Evolutionary conservation across 2,113 vertebrate species (phyloP), one percentile per base, ranked within the genome.

Genomic region (Hippolais icterina): DNA sequence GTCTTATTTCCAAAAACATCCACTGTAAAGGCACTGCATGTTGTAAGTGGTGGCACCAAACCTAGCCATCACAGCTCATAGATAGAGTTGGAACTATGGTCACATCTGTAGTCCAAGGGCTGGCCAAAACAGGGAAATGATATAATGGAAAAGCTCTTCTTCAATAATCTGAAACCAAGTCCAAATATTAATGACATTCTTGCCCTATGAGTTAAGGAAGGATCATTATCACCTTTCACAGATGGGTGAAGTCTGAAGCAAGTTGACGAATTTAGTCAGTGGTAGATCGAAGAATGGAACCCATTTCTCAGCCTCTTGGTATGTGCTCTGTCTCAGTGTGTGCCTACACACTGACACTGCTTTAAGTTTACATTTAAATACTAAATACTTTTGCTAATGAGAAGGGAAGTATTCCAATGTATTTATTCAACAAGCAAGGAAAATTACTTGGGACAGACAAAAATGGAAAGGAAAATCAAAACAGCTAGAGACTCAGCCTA

Each of bases 221-320:
- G 79, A 86, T 94, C 79, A 53, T 86, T 76, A 80, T 80, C 66
- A 71, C 33, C 3, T 83, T 81, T 96, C 88, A 81, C 71, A 78
- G 63, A 72, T 14, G 50, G 15, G 39, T 96, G 88, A 93, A 92
- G 90, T 74, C 50, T 93, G 94, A 96, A 83, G 83, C 71, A 92
- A 86, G 79, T 23, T 80, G 75, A 86, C 1, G 0, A 80, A 91
- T 92, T 83, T 77, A 83, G 74, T 60, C 81, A 50, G 60, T 27
- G 39, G 57, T 76, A 86, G 79, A 59, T 57, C 0, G 0, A 83
- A 71, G 90, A 90, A 42, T 9, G 66, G 61, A 84, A 76, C 46
- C 17, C 2, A 4, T 90, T 91, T 56, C 74, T 82, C 41, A 91
- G 8, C 63, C 35, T 87, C 68, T 65, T 90, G 86, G 46, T 76